Evolutionary conservation across 2,113 vertebrate genomes (phyloP).

Genomic region (Castor canadensis): DNA sequence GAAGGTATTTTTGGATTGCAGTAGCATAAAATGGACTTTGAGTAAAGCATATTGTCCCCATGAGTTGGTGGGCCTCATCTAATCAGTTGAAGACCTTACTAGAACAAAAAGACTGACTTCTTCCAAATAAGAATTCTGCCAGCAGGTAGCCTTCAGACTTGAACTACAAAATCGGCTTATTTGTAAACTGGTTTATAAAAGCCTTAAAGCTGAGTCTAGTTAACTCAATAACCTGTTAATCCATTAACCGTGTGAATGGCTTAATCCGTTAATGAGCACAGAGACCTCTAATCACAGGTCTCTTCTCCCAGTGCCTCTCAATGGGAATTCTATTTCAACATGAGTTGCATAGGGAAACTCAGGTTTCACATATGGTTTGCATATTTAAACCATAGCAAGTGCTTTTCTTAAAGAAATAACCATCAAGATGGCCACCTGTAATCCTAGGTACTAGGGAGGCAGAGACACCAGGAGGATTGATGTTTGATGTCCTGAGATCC

Average conservation of each 20-base stretch:
- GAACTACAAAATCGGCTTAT: too few relatives aligned
- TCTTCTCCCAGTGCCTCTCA: not conserved
- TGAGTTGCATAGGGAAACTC: not conserved
- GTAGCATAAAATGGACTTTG: not conserved
- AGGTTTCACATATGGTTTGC: too few relatives aligned
- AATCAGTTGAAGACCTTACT: too few relatives aligned
- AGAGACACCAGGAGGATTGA: too few relatives aligned
- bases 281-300: constrained; percentile 1
- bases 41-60: too few relatives aligned
- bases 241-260: not conserved
- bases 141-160: not conserved
- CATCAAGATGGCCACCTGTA: too few relatives aligned
- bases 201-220: not conserved
- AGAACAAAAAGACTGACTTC: too few relatives aligned
- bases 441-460: too few relatives aligned
- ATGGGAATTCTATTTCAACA: not conserved
- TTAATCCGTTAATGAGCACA: not conserved
- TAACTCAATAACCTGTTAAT: not conserved
- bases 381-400: not conserved
- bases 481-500: too few relatives aligned
- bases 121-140: too few relatives aligned
- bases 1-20: not conserved
- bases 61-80: too few relatives aligned
- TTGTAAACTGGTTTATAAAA: not conserved
- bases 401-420: not conserved